Percentiles rank a stretch among this genome's conserved stretches.
Evolutionary conservation across 1,140 invertebrate species (phyloP).

Genomic region (Ctenoplectra terminalis): DNA sequence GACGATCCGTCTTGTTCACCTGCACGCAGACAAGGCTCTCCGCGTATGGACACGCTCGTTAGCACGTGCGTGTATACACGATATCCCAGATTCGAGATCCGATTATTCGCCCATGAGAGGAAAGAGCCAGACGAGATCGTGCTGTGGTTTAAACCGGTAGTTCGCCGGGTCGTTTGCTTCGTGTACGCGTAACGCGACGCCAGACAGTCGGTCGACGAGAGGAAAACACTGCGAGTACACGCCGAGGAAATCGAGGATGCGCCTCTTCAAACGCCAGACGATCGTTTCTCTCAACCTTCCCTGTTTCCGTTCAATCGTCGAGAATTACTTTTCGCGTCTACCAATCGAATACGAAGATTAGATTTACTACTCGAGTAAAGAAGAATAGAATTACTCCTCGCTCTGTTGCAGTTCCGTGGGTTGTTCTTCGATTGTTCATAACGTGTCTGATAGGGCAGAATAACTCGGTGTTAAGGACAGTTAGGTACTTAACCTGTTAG

Average conservation of each 20-base stretch:
- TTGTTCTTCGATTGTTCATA: background rate
- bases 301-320: background rate
- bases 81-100: conserved; percentile 61
- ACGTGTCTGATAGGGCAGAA: background rate
- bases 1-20: conserved; percentile 58
- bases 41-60: conserved; percentile 39
- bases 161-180: conserved; percentile 38
- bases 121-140: conserved; percentile 36
- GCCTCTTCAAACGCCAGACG: background rate
- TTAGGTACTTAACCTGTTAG: too few species aligned
- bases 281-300: background rate
- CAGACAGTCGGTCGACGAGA: conserved; percentile 26
- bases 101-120: conserved; percentile 49
- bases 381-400: too few species aligned
- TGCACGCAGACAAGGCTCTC: conserved; percentile 19
- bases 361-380: too few species aligned
- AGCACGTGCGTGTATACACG: conserved; percentile 39
- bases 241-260: background rate
- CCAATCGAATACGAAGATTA: too few species aligned
- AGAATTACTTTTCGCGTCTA: conserved; percentile 1
- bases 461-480: too few species aligned
- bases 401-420: background rate
- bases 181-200: conserved; percentile 30
- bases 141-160: conserved; percentile 53
- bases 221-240: conserved; percentile 10